Conservation (phyloP, 2,888 invertebrate genomes). For the Strigamia maritima region DNA sequence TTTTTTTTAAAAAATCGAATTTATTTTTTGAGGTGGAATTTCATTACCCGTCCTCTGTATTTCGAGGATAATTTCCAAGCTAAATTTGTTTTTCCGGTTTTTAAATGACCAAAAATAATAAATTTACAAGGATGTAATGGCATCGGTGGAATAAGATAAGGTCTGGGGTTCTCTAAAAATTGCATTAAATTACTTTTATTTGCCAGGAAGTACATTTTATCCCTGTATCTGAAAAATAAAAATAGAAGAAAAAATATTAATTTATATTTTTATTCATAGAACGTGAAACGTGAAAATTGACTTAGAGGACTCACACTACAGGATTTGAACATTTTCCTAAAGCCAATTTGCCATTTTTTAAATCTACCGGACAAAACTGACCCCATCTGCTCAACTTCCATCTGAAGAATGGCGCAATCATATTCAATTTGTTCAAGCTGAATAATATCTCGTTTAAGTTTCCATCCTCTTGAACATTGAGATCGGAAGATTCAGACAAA, state of each 20-base stretch:
- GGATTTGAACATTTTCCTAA: background rate
- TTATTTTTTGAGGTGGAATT: background rate
- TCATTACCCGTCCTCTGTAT: background rate
- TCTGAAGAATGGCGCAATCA: background rate
- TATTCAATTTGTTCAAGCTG: background rate
- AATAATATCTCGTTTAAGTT: background rate
- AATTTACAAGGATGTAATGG: constrained; percentile 7
- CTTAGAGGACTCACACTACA: background rate
- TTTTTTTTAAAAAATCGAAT: background rate
- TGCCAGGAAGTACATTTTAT: background rate
- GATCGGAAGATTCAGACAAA: background rate
- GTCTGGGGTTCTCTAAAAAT: background rate
- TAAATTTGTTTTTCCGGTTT: background rate
- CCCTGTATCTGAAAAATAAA: background rate
- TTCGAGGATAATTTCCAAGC: background rate
- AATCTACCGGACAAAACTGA: background rate
- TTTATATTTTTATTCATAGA: background rate
- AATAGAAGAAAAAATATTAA: background rate
- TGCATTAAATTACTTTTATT: background rate
- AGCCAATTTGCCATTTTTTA: background rate
- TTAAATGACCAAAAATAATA: background rate
- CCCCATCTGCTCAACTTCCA: background rate
- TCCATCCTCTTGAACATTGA: background rate
- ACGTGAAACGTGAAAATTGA: too few relatives aligned
- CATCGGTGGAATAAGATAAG: background rate